Percentiles rank a stretch among this genome's conserved stretches.
phyloP scores from a whole-genome alignment of 2,797 vertebrate species.

The Passerculus sandwichensis region DNA sequence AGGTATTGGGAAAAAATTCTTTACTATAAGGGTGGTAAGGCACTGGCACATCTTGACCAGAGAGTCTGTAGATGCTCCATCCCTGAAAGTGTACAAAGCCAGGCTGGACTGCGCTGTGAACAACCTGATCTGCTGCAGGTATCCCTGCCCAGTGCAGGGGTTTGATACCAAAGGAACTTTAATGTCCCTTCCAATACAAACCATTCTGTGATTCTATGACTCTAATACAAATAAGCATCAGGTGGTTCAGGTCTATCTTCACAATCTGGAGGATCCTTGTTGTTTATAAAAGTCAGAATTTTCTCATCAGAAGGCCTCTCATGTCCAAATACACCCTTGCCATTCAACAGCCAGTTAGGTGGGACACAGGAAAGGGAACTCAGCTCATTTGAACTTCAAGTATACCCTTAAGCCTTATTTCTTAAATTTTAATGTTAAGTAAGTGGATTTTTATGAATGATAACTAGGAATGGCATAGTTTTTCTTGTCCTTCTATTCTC shows the following conservation, averaged over 20 bases:
- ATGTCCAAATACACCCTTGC: background rate
- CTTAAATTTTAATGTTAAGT: background rate
- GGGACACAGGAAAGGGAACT: background rate
- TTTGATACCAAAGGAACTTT: background rate
- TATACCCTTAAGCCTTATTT: background rate
- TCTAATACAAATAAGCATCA: background rate
- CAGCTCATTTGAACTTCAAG: background rate
- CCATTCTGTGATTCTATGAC: background rate
- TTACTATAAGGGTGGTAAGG: background rate
- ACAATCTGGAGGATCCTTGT: background rate
- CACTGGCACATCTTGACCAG: background rate
- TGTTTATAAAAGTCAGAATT: background rate
- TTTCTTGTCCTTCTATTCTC: background rate
- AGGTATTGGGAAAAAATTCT: background rate
- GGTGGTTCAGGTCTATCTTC: background rate
- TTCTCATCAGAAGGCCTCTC: background rate
- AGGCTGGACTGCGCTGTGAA: background rate
- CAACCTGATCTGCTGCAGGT: background rate
- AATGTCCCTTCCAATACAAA: background rate
- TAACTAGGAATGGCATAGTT: background rate
- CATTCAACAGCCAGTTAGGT: background rate
- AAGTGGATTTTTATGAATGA: background rate
- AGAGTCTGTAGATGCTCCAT: background rate
- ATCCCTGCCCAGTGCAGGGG: background rate
- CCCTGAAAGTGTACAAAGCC: background rate